Evolutionary conservation across 2,113 vertebrate genomes (phyloP).

Genomic region (Lampris megalopsis): DNA sequence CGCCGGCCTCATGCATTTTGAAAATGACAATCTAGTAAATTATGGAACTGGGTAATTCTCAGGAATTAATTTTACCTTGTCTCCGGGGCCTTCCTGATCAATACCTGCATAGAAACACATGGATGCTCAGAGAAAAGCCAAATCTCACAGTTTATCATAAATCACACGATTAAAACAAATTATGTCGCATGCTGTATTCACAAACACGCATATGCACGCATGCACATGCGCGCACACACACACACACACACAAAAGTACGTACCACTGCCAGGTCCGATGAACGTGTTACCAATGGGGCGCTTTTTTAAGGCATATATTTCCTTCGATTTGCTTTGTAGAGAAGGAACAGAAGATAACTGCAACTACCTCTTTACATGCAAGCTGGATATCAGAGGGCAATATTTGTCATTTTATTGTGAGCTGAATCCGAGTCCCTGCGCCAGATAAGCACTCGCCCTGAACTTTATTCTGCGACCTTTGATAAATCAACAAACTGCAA

Average conservation of each 20-base stretch:
- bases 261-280: conserved; percentile 12
- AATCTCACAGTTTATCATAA: neutral
- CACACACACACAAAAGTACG: neutral
- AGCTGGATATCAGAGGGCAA: neutral
- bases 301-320: neutral
- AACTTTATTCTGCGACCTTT: no score
- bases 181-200: neutral
- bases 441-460: no score
- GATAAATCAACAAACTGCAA: no score
- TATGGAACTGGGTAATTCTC: no score
- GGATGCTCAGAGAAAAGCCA: neutral
- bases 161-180: neutral
- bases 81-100: neutral
- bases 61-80: conserved; percentile 41
- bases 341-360: neutral
- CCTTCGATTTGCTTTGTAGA: conserved; percentile 18
- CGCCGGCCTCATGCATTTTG: no score
- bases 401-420: neutral
- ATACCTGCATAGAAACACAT: conserved; percentile 15
- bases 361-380: no score
- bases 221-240: neutral
- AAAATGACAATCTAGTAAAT: no score
- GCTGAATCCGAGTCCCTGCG: no score
- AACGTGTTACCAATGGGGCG: neutral
- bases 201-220: neutral